Evolutionary conservation across 2,113 vertebrate genomes (phyloP), one percentile per base, ranked within the genome.

Genomic region (Apus apus): DNA sequence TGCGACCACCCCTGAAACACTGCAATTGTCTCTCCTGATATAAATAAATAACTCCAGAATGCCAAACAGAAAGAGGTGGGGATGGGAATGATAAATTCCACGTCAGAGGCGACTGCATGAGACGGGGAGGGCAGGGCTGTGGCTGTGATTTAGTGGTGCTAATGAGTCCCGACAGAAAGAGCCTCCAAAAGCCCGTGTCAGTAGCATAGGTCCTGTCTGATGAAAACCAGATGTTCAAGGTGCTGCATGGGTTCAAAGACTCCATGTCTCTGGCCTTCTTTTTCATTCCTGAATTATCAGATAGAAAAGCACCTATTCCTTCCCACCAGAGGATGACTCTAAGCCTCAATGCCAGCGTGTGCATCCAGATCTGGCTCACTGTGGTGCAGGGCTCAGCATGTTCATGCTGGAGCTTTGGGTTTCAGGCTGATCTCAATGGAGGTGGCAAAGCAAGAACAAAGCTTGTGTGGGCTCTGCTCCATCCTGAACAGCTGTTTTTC

Each of bases 1-100:
- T 84, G 91, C 0, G 25, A 73, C 79, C 90, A 89, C 64, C 73
- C 11, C 20, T 48, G 96, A 93, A 95, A 88, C 36, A 56, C 60
- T 65, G 70, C 84, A 83, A 56, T 96, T 92, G 73, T 97, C 93
- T 97, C 86, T 89, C 58, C 8, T 25, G 86, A 89, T 97, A 62
- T 92, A 96, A 96, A 93, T 87, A 96, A 97, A 91, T 97, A 92
- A 96, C 90, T 78, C 87, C 80, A 78, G 93, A 89, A 95, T 96
- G 66, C 90, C 96, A 97, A 78, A 45, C 46, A 76, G 89, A 83
- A 65, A 89, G 62, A 66, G 66, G 84, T 91, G 90, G 80, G 83
- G 46, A 94, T 38, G 65, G 70, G 83, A 84, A 93, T 75, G 92
- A 76, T 56, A 92, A 93, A 81, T 87, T 80, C 74, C 15, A 51